Conservation (phyloP, 2,113 vertebrate species). For the Emydocephalus ijimae region DNA sequence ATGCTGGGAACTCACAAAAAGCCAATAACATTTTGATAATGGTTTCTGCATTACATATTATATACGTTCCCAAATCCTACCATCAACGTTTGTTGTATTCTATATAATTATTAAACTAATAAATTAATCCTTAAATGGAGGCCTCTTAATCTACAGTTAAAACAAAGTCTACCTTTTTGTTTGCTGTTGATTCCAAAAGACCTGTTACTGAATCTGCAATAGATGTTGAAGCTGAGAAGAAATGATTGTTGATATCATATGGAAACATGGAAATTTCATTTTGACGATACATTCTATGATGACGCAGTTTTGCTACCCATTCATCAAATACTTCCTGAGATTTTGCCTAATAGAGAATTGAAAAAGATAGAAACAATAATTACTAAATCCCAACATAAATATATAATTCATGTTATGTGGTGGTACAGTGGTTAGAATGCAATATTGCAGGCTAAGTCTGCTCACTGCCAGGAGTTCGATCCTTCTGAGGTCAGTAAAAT, state of each 20-base stretch:
- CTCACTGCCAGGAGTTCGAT: neutral
- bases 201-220: conserved; percentile 71
- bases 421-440: neutral
- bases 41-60: neutral
- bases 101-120: conserved; percentile 10
- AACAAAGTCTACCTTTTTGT: conserved; percentile 78
- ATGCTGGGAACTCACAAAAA: neutral
- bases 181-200: conserved; percentile 69
- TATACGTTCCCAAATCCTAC: neutral
- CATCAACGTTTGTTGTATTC: neutral
- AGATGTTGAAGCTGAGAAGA: conserved; percentile 72
- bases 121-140: conserved; percentile 25
- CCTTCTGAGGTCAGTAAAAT: neutral
- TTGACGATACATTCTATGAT: conserved; percentile 92
- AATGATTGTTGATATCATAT: conserved; percentile 78
- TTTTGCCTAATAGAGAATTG: conserved; percentile 77
- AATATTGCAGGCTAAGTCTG: neutral
- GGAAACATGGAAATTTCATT: conserved; percentile 94
- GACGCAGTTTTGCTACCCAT: conserved; percentile 92
- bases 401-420: neutral
- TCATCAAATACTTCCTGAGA: conserved; percentile 93
- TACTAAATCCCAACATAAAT: neutral
- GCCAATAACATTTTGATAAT: neutral
- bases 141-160: conserved; percentile 24
- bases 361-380: conserved; percentile 1